phyloP scores from a whole-genome alignment of 2,113 vertebrate species.

The Procavia capensis region DNA sequence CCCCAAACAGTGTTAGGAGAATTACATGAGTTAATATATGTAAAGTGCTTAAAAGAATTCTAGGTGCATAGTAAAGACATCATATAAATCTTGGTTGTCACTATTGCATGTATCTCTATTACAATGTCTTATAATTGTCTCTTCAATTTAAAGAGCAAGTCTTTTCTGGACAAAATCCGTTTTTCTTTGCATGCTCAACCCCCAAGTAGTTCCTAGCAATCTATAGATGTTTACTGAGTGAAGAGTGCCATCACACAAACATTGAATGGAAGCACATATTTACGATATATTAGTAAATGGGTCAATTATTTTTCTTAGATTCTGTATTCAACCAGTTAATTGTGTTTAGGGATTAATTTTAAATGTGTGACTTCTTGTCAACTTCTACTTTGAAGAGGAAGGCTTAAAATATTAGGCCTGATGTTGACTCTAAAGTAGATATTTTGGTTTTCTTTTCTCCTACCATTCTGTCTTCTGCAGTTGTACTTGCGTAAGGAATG shows the following conservation, averaged over 20 bases:
- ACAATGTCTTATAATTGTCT: background rate
- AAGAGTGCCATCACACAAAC: background rate
- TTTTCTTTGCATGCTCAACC: background rate
- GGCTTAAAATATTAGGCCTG: background rate
- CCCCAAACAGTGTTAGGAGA: background rate
- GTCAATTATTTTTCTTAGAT: background rate
- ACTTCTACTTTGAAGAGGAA: constrained; percentile 6
- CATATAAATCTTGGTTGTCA: background rate
- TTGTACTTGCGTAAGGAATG: constrained; percentile 55
- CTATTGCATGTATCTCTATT: background rate
- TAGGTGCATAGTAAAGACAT: background rate
- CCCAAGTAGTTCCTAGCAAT: background rate
- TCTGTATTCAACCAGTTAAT: constrained; percentile 1
- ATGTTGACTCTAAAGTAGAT: constrained; percentile 2
- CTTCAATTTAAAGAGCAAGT: background rate
- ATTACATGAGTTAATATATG: background rate
- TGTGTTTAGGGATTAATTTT: constrained; percentile 14
- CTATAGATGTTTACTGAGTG: background rate
- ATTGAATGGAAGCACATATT: background rate
- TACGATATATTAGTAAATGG: background rate
- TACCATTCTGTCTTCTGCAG: background rate
- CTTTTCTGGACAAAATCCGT: background rate
- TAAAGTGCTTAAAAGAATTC: constrained; percentile 28
- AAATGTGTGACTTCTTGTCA: background rate
- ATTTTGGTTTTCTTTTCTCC: background rate